A percentile compares a stretch with the other conserved stretches of the same genome.
Conservation (phyloP, 2,113 vertebrate genomes). For the Turdus rufiventris region DNA sequence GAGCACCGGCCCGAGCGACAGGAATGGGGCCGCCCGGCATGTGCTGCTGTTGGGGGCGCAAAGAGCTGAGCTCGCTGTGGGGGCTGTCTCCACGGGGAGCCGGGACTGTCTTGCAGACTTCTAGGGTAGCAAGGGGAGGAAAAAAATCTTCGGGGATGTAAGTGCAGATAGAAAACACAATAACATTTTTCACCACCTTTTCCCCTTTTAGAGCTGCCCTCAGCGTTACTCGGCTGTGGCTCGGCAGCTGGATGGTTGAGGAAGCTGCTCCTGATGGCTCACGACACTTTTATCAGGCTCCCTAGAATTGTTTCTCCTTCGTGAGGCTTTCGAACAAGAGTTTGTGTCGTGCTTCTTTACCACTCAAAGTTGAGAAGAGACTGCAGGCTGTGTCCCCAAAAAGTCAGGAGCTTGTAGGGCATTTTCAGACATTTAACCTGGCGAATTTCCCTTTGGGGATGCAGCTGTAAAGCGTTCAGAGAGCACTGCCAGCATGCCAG, state of each 20-base stretch:
- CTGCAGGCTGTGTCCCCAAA: background rate
- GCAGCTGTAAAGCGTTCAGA: background rate
- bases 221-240: accelerated
- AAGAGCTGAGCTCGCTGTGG: background rate
- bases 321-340: background rate
- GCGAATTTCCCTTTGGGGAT: background rate
- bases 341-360: background rate
- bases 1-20: accelerated
- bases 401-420: accelerated
- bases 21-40: accelerated
- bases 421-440: background rate
- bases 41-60: accelerated
- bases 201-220: background rate
- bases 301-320: background rate
- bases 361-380: background rate
- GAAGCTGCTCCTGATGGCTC: accelerated
- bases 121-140: too few relatives aligned
- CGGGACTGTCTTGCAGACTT: background rate
- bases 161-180: accelerated
- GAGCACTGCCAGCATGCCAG: too few relatives aligned
- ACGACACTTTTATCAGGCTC: accelerated
- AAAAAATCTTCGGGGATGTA: background rate
- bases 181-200: background rate
- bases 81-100: background rate
- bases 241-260: background rate